Conservation (phyloP, 2,113 vertebrate species). For the Leptocoma aspasia region DNA sequence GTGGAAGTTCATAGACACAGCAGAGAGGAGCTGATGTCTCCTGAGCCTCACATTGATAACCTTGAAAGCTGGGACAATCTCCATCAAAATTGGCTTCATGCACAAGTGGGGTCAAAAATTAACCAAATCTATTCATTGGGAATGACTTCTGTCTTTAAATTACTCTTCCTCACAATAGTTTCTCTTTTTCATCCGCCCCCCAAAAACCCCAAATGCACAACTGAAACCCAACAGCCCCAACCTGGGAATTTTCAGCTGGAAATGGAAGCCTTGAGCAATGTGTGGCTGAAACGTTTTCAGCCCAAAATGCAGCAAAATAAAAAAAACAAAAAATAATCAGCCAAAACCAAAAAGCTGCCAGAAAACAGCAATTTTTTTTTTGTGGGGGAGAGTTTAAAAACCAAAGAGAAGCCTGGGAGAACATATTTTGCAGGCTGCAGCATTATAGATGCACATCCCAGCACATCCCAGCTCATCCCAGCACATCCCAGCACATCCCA, state of each 20-base stretch:
- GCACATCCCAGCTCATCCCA: neutral
- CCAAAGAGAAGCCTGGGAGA: neutral
- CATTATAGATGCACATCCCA: neutral
- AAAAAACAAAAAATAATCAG: neutral
- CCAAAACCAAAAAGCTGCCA: neutral
- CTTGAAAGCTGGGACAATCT: neutral
- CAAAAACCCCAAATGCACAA: neutral
- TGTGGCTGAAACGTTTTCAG: neutral
- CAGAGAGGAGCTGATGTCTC: neutral
- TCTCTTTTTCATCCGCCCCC: neutral
- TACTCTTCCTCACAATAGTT: neutral
- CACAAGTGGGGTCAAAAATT: neutral
- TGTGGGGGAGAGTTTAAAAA: neutral
- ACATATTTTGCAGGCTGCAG: slow-evolving; percentile 11
- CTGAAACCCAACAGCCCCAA: neutral
- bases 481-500: neutral
- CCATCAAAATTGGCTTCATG: neutral
- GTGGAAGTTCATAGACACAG: neutral
- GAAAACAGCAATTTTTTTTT: neutral
- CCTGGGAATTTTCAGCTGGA: neutral
- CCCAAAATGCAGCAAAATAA: neutral
- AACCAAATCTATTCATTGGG: neutral
- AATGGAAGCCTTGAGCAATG: neutral
- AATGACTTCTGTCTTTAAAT: neutral
- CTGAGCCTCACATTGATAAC: neutral